A percentile compares a stretch with the other conserved stretches of the same genome.
These are phyloP conservation scores for Zonotrichia leucophrys DNA, from an alignment of 2,113 vertebrate species.

Conservation along the genomic window DNA sequence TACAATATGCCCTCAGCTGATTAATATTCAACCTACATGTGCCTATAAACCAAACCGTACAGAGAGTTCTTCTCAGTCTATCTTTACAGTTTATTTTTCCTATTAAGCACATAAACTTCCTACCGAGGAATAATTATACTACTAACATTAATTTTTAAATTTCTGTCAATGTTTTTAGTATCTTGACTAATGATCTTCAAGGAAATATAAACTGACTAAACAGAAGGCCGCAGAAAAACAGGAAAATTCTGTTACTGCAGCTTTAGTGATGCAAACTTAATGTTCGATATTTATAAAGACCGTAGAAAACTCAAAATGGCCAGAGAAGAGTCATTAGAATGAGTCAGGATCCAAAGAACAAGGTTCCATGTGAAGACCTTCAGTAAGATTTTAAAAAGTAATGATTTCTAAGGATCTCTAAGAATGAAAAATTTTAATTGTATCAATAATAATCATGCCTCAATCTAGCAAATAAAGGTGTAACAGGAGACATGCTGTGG, in stretches of 20 bases:
- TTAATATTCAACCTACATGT: background rate
- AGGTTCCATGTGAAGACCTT: background rate
- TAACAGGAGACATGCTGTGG: background rate
- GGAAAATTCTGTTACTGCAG: background rate
- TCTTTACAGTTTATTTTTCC: background rate
- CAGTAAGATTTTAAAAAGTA: background rate
- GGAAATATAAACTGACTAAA: background rate
- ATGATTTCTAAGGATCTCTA: background rate
- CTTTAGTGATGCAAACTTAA: background rate
- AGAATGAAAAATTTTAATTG: background rate
- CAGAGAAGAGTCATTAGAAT: background rate
- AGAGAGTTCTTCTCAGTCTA: background rate
- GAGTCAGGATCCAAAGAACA: background rate
- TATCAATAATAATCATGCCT: background rate
- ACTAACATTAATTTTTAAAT: background rate
- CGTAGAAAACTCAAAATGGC: background rate
- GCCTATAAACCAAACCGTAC: background rate
- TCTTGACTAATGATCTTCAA: background rate
- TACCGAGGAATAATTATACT: background rate
- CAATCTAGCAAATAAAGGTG: background rate
- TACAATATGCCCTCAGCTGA: background rate
- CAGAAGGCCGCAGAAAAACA: background rate
- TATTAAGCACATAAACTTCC: background rate
- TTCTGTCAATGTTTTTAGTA: background rate
- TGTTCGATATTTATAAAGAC: background rate